Percentiles rank a stretch among this genome's conserved stretches.
These are phyloP conservation scores for Crypturellus undulatus DNA, from an alignment of 2,113 vertebrate genomes.

Conservation along the genomic window DNA sequence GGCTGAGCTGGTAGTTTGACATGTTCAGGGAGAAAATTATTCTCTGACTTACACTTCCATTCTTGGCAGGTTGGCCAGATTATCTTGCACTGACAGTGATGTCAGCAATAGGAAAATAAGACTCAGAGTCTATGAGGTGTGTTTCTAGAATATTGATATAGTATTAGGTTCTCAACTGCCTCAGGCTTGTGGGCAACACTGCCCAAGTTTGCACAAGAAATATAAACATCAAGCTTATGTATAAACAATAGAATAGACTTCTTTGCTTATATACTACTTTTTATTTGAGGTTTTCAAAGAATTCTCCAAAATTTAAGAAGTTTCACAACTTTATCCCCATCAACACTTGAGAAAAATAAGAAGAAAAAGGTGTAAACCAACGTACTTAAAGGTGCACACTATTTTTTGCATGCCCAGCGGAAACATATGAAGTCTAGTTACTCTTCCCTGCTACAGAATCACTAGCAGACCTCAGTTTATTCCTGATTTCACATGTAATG, in stretches of 20 bases:
- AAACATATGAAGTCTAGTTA: background rate
- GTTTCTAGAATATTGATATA: background rate
- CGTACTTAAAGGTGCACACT: background rate
- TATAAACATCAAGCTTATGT: background rate
- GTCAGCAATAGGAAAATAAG: background rate
- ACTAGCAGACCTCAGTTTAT: fast-evolving
- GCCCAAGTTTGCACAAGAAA: background rate
- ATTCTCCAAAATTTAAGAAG: background rate
- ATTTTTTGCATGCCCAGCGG: background rate
- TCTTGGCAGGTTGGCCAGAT: background rate
- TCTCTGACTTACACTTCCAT: background rate
- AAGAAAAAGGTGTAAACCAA: background rate
- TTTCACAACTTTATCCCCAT: background rate
- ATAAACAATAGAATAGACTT: background rate
- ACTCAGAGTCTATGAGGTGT: background rate
- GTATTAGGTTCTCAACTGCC: background rate
- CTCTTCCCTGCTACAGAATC: background rate
- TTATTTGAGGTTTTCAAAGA: background rate
- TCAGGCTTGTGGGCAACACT: background rate
- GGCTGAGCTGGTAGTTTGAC: background rate
- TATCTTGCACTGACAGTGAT: background rate
- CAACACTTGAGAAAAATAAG: background rate
- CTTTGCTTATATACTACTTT: background rate
- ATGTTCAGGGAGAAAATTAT: background rate
- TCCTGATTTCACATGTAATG: fast-evolving